phyloP scores from a whole-genome alignment of 2,113 vertebrate genomes.

The Seriola quinqueradiata region DNA sequence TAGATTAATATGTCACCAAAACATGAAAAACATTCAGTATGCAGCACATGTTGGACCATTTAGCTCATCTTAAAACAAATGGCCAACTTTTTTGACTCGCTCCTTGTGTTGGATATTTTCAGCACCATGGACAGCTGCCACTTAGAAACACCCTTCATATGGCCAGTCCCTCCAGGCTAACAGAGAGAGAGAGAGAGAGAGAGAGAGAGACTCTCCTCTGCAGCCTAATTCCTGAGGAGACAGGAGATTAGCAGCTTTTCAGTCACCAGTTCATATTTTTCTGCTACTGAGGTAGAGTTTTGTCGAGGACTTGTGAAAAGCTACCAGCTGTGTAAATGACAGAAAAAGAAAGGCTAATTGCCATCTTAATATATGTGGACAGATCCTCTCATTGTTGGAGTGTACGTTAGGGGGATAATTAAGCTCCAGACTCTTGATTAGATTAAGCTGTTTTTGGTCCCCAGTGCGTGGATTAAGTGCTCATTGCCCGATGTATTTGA shows the following conservation, averaged over 20 bases:
- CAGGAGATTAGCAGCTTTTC: slow-evolving; percentile 53
- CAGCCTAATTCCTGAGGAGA: slow-evolving; percentile 47
- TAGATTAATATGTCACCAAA: neutral
- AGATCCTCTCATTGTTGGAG: slow-evolving; percentile 80
- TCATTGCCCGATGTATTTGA: slow-evolving; percentile 71
- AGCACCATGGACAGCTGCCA: slow-evolving; percentile 72
- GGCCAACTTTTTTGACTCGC: slow-evolving; percentile 32
- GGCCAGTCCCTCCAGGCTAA: slow-evolving; percentile 34
- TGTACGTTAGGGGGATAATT: slow-evolving; percentile 81
- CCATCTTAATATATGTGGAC: slow-evolving; percentile 77
- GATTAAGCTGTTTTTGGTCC: slow-evolving; percentile 81
- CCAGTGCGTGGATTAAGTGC: slow-evolving; percentile 79
- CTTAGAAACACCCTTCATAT: slow-evolving; percentile 35
- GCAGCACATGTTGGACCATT: neutral
- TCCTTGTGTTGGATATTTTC: slow-evolving; percentile 45
- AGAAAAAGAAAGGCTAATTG: slow-evolving; percentile 80
- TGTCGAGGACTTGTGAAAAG: slow-evolving; percentile 55
- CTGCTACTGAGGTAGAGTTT: slow-evolving; percentile 52
- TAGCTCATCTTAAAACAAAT: slow-evolving; percentile 20
- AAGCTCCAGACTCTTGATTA: slow-evolving; percentile 83
- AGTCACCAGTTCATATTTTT: slow-evolving; percentile 46
- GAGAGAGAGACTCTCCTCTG: slow-evolving; percentile 12
- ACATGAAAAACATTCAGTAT: neutral
- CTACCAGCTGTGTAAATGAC: slow-evolving; percentile 77
- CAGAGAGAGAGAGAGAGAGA: slow-evolving; percentile 4